phyloP scores from a whole-genome alignment of 92 coral and sea anemone species.

The Epizoanthus stellaris region DNA sequence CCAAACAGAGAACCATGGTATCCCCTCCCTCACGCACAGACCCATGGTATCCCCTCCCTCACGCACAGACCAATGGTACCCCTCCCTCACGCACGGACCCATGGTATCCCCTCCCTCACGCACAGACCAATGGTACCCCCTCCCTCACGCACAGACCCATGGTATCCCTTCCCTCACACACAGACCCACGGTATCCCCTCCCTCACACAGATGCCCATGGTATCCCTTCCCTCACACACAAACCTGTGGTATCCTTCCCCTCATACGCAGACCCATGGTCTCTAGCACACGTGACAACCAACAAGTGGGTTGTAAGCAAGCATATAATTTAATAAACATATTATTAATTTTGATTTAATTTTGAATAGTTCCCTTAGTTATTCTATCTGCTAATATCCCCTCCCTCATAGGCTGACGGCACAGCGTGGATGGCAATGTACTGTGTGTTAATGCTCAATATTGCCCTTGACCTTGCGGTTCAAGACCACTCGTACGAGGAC shows the following conservation, averaged over 20 bases:
- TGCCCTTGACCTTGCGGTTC: slow-evolving; percentile 87
- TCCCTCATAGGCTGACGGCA: slow-evolving; percentile 89
- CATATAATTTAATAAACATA: not conserved
- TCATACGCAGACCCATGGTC: not conserved
- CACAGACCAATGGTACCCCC: too few species aligned
- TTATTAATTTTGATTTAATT: too few species aligned
- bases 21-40: too few species aligned
- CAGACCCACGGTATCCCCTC: too few species aligned
- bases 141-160: too few species aligned
- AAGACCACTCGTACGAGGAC: slow-evolving; percentile 88
- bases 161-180: too few species aligned
- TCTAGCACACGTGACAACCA: not conserved
- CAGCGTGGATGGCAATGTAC: slow-evolving; percentile 99
- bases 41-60: too few species aligned
- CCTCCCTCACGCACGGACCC: too few species aligned
- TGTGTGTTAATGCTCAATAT: slow-evolving; percentile 91
- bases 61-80: too few species aligned
- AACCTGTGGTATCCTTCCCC: not conserved
- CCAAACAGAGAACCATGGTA: too few species aligned
- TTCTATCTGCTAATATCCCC: not conserved
- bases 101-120: too few species aligned
- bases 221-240: not conserved
- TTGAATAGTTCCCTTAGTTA: not conserved
- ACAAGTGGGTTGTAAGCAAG: not conserved
- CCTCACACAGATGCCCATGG: not conserved